Evolutionary conservation across 2,888 invertebrate genomes (phyloP).

Genomic region (Stictocephala bisonia): DNA sequence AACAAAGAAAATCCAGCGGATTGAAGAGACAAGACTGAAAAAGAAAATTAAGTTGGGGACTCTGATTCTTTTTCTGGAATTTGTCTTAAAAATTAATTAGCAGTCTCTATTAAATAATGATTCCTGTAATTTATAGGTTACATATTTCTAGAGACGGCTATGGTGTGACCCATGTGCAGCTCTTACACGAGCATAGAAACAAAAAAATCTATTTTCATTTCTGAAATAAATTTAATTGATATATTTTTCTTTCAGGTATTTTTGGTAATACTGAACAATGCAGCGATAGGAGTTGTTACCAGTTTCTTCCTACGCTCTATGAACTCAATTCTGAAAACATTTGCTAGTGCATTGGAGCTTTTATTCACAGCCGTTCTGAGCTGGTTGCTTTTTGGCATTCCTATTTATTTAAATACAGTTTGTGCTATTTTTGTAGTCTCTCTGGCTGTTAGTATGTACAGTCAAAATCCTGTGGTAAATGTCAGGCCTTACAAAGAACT

Average conservation of each 20-base stretch:
- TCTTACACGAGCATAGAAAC: no score
- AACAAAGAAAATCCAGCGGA: no score
- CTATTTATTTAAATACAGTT: slow-evolving; percentile 84
- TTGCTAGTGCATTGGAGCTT: slow-evolving; percentile 93
- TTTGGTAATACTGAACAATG: slow-evolving; percentile 83
- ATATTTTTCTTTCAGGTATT: slow-evolving; percentile 54
- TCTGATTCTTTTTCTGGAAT: no score
- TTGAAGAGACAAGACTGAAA: no score
- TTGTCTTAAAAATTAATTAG: no score
- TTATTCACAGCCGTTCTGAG: slow-evolving; percentile 91
- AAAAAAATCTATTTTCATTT: no score
- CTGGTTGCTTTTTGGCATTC: slow-evolving; percentile 85
- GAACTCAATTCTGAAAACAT: slow-evolving; percentile 95
- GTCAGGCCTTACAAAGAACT: no score
- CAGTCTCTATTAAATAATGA: no score
- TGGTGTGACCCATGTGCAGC: no score
- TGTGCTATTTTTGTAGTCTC: slow-evolving; percentile 85
- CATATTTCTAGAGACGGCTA: no score
- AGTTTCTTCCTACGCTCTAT: slow-evolving; percentile 93
- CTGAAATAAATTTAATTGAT: neutral
- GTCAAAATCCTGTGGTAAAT: slow-evolving; percentile 83
- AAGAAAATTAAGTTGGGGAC: no score
- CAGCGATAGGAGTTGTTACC: slow-evolving; percentile 91
- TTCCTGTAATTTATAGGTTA: no score
- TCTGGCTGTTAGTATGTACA: slow-evolving; percentile 86